Base-by-base conservation (phyloP, 1,140 invertebrate genomes). In the silkworm (Bombyx mori) region DNA sequence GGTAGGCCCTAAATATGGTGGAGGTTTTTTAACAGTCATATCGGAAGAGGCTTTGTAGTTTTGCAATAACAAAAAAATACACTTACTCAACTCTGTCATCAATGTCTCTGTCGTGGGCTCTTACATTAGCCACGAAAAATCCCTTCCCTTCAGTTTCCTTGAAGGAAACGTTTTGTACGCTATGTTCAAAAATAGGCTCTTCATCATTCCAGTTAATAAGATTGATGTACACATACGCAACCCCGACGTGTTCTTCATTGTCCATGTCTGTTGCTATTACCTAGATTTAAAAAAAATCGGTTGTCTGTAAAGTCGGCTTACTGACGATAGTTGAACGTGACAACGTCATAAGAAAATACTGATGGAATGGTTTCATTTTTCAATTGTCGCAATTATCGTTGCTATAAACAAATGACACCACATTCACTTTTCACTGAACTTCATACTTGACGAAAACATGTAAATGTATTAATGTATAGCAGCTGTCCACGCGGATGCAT, bases 131-230 rank as follows among this genome's bases (percentile, higher is more conserved):
- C 7, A 91, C 80, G 8, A 56, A 46, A 62, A 75, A 77, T 9
- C 79, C 86, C 4, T 56, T 68, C n/a, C 65, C 75, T 8, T 79
- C 87, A 1, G 88, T 90, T 75, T 91, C 90, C 3, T 77, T 57
- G 52, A 91, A 82, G 42, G 59, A 44, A 6, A 86, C 81, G 1
- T 45, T 61, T 49, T 83, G 73, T 8, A 59, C 44, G 43, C 58
- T 52, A 26, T 75, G 26, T 6, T 76, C 66, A 66, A 91, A 91
- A 52, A 86, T 88, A 5, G 91, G 91, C 52, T 75, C 52, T 65
- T 91, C 90, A 62, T 91, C 90, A 67, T 91, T 91, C 85, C 88
- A 89, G 70, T 91, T 90, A 43, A 77, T 77, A 49, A 91, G 74
- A 43, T 87, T 71, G 10, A 91, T 88, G 52, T 68, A 67, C 6